These are phyloP conservation scores for Neotoxoptera formosana DNA, from an alignment of 1,140 invertebrate species.

Conservation along the genomic window DNA sequence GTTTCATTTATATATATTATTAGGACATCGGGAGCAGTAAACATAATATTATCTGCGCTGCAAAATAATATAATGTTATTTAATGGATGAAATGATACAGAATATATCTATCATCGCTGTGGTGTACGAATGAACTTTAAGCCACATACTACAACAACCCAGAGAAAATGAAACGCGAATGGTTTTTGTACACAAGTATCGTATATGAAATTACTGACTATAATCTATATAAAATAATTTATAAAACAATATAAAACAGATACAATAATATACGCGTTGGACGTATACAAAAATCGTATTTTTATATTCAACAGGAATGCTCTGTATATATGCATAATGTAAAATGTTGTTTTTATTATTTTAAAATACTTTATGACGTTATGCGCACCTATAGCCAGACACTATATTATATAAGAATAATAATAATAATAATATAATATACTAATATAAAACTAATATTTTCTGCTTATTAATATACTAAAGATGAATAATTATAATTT, in stretches of 20 bases:
- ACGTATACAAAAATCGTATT: neutral
- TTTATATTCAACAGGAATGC: neutral
- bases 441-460: neutral
- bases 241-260: conserved; percentile 17
- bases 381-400: neutral
- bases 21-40: neutral
- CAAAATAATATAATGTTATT: neutral
- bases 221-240: neutral
- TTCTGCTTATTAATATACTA: neutral
- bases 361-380: neutral
- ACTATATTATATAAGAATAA: neutral
- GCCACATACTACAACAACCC: neutral
- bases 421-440: neutral
- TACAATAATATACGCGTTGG: neutral
- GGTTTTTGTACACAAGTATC: neutral
- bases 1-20: neutral
- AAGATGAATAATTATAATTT: neutral
- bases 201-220: neutral
- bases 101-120: neutral
- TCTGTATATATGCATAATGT: neutral
- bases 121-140: neutral
- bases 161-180: neutral
- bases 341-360: neutral
- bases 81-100: neutral
- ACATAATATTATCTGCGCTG: neutral